phyloP scores from a whole-genome alignment of 2,113 vertebrate genomes.

The Pantherophis guttatus region DNA sequence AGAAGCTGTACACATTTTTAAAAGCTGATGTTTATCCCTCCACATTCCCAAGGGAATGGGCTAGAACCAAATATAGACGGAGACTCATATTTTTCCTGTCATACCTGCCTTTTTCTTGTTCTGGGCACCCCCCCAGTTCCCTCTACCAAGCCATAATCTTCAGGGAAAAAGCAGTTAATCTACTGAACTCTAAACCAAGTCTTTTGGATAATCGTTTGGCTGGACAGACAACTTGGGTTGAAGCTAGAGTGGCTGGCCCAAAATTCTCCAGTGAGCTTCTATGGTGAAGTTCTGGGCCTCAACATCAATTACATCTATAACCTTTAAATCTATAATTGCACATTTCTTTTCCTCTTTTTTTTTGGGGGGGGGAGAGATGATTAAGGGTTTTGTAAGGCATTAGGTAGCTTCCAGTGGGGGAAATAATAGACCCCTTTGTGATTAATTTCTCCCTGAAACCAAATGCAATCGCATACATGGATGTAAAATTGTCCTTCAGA shows the following conservation, averaged over 20 bases:
- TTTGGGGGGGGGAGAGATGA: not conserved
- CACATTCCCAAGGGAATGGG: not conserved
- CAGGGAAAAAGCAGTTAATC: not conserved
- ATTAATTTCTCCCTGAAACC: not conserved
- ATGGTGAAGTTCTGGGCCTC: not conserved
- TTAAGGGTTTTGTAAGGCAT: not conserved
- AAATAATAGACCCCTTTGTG: not conserved
- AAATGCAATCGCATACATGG: not conserved
- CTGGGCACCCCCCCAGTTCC: not conserved
- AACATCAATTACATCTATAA: not conserved
- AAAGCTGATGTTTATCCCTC: not conserved
- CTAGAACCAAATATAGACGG: not conserved
- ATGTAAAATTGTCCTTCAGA: not conserved
- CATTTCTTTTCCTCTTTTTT: not conserved
- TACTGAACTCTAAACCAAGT: not conserved
- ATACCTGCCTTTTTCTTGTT: not conserved
- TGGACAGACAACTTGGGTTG: not conserved
- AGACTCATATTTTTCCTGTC: not conserved
- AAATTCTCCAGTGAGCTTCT: not conserved
- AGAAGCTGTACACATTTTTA: not conserved
- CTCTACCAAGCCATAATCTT: not conserved
- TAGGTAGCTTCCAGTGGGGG: not conserved
- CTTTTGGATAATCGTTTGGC: not conserved
- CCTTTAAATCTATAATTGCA: not conserved
- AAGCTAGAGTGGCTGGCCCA: not conserved